phyloP scores from a whole-genome alignment of 2,888 invertebrate genomes.

The Perithous albicinctus region DNA sequence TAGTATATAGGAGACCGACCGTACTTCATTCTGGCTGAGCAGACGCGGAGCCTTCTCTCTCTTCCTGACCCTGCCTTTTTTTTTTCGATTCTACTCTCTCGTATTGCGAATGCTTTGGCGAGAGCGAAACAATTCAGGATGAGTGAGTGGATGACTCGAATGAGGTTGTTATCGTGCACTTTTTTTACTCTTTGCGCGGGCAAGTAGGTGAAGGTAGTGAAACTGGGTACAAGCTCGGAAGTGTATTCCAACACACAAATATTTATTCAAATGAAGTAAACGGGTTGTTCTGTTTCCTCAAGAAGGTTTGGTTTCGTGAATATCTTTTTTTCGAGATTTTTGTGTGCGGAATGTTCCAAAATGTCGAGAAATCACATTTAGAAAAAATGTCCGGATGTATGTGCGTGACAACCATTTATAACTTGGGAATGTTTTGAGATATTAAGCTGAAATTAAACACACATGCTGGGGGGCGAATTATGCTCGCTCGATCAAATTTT shows the following conservation, averaged over 20 bases:
- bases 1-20: background rate
- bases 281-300: too few relatives aligned
- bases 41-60: background rate
- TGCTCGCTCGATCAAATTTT: too few relatives aligned
- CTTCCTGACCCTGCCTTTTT: background rate
- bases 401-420: too few relatives aligned
- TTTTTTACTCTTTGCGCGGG: background rate
- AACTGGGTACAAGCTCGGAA: background rate
- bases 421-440: too few relatives aligned
- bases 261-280: background rate
- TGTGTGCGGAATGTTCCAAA: too few relatives aligned
- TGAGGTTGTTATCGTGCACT: constrained; percentile 6
- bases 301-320: too few relatives aligned
- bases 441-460: too few relatives aligned
- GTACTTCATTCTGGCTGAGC: constrained; percentile 32
- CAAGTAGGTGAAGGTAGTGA: background rate
- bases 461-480: too few relatives aligned
- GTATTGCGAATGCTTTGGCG: constrained; percentile 16
- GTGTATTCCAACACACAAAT: background rate
- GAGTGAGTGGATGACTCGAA: constrained; percentile 37
- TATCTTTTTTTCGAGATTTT: too few relatives aligned
- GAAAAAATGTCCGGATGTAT: too few relatives aligned
- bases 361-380: too few relatives aligned
- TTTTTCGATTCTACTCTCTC: background rate
- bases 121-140: constrained; percentile 11